phyloP scores from a whole-genome alignment of 2,888 invertebrate genomes.

The Caenorhabditis sp. region DNA sequence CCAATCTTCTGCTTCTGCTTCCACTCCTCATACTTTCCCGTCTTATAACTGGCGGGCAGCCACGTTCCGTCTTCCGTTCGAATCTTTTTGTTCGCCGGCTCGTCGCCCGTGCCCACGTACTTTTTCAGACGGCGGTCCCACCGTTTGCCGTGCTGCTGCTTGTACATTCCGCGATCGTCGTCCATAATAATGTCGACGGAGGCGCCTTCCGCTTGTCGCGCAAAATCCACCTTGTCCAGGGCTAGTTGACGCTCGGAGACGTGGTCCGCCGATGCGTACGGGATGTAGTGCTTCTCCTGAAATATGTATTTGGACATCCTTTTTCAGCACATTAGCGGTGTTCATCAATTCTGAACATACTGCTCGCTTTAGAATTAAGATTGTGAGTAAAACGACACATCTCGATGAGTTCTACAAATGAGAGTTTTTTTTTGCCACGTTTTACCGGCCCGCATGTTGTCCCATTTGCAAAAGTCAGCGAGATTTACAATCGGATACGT shows the following conservation, averaged over 20 bases:
- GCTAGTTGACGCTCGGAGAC: conserved; percentile 70
- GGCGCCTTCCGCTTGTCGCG: conserved; percentile 86
- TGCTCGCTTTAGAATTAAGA: too few species aligned
- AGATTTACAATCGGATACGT: too few species aligned
- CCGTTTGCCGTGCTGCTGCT: conserved; percentile 69
- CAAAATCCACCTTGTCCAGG: conserved; percentile 82
- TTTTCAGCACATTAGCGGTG: too few species aligned
- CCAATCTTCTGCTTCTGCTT: conserved; percentile 73
- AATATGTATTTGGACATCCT: background rate
- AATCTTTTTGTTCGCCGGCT: conserved; percentile 85
- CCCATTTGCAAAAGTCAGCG: too few species aligned
- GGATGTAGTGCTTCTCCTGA: conserved; percentile 69
- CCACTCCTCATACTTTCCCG: conserved; percentile 84
- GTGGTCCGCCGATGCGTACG: conserved; percentile 71
- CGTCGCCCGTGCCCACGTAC: conserved; percentile 84
- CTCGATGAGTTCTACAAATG: too few species aligned
- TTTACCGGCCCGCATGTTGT: too few species aligned
- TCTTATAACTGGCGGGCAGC: conserved; percentile 92
- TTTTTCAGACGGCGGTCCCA: conserved; percentile 97
- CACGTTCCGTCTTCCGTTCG: conserved; percentile 89
- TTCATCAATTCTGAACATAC: too few species aligned
- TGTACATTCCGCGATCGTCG: conserved; percentile 81
- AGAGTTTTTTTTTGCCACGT: too few species aligned
- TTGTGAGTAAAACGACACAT: too few species aligned
- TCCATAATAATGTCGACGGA: conserved; percentile 90